These are phyloP conservation scores for Ictidomys tridecemlineatus DNA, from an alignment of 2,113 vertebrate species.

Conservation along the genomic window DNA sequence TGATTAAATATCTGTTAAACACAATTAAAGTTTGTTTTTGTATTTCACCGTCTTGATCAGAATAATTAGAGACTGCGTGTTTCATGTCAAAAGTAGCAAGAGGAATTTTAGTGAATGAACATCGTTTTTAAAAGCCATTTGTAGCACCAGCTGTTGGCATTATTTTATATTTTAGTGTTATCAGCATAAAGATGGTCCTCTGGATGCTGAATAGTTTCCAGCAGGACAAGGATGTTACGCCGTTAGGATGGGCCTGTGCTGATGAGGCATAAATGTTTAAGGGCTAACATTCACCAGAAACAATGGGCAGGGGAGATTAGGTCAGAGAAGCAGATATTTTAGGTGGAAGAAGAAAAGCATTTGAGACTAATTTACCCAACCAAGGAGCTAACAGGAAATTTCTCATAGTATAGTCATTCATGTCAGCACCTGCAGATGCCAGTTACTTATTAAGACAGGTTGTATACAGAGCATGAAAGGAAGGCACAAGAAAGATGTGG, in stretches of 20 bases:
- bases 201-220: conserved; percentile 89
- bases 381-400: conserved; percentile 35
- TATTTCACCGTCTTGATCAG: conserved; percentile 94
- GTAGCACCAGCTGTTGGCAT: conserved; percentile 94
- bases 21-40: conserved; percentile 96
- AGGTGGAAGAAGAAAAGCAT: background rate
- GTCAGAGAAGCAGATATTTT: conserved; percentile 45
- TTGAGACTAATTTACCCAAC: background rate
- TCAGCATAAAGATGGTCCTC: conserved; percentile 92
- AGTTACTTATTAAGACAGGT: conserved; percentile 50
- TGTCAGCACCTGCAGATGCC: conserved; percentile 58
- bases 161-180: conserved; percentile 93
- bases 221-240: conserved; percentile 86
- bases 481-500: conserved; percentile 57
- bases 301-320: background rate
- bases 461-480: conserved; percentile 42
- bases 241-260: conserved; percentile 52
- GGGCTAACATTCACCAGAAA: conserved; percentile 42
- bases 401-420: background rate
- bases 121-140: conserved; percentile 94
- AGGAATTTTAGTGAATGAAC: conserved; percentile 93
- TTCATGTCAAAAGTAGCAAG: conserved; percentile 94
- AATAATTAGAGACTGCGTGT: conserved; percentile 94
- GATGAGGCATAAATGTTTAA: background rate
- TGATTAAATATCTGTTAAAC: conserved; percentile 95